These are phyloP conservation scores for Paedocypris sp. DNA, from an alignment of 2,113 vertebrate species.

Conservation along the genomic window DNA sequence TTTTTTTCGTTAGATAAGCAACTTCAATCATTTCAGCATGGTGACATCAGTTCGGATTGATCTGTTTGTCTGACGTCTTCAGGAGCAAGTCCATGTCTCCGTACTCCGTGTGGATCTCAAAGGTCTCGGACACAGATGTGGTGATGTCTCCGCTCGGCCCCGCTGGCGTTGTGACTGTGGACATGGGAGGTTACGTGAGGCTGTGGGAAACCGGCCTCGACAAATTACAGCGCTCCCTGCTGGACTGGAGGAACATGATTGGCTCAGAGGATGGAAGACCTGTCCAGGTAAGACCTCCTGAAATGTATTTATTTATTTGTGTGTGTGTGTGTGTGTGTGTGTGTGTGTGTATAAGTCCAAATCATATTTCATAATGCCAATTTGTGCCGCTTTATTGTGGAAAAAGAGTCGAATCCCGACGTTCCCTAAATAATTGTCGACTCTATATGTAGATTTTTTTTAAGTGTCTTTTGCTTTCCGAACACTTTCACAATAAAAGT, in stretches of 20 bases:
- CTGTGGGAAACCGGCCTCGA: conserved; percentile 89
- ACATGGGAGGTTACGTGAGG: conserved; percentile 78
- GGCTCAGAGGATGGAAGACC: conserved; percentile 73
- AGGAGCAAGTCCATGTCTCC: conserved; percentile 74
- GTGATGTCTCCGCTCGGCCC: conserved; percentile 68
- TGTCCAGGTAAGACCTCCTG: conserved; percentile 73
- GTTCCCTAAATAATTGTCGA: too few species aligned
- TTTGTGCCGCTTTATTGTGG: too few species aligned
- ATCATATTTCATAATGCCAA: background rate
- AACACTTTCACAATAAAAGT: too few species aligned
- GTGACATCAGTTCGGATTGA: too few species aligned
- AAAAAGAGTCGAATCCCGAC: too few species aligned
- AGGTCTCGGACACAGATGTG: conserved; percentile 77
- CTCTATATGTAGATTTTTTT: too few species aligned
- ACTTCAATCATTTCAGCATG: too few species aligned
- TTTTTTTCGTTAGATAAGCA: too few species aligned
- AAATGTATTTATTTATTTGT: too few species aligned
- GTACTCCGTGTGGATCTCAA: conserved; percentile 81
- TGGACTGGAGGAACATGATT: conserved; percentile 93
- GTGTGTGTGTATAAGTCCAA: background rate
- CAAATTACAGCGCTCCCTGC: conserved; percentile 74
- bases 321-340: too few species aligned
- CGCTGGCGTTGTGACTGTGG: conserved; percentile 75
- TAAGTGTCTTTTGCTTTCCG: too few species aligned
- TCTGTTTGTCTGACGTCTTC: conserved; percentile 24